These are phyloP conservation scores for Spondyliosoma cantharus DNA, from an alignment of 2,797 vertebrate species.

Conservation along the genomic window DNA sequence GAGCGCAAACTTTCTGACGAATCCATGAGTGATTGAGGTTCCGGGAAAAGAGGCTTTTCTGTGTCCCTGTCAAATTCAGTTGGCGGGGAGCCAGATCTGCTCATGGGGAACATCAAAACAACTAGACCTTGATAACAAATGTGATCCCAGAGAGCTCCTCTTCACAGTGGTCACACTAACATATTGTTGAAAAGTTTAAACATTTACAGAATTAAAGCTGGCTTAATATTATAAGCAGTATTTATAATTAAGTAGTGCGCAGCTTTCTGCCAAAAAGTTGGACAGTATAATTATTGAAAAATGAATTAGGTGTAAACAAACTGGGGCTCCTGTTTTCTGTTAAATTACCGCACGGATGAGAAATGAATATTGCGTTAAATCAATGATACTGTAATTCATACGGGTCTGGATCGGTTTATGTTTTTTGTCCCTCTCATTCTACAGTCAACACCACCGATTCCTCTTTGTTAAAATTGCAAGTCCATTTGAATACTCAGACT, in stretches of 20 bases:
- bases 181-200: background rate
- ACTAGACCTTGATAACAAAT: conserved; percentile 47
- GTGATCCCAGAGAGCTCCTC: conserved; percentile 31
- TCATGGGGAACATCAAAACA: conserved; percentile 64
- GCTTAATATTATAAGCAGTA: background rate
- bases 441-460: background rate
- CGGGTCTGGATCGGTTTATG: background rate
- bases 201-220: conserved; percentile 9
- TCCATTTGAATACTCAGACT: conserved; percentile 40
- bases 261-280: conserved; percentile 11
- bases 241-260: conserved; percentile 9
- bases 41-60: conserved; percentile 64
- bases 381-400: background rate
- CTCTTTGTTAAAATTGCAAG: conserved; percentile 6
- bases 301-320: conserved; percentile 22
- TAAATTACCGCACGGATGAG: conserved; percentile 2
- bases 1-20: conserved; percentile 59
- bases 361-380: background rate
- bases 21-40: conserved; percentile 69
- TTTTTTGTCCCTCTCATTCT: background rate
- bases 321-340: background rate
- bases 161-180: conserved; percentile 9
- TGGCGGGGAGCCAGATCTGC: conserved; percentile 48
- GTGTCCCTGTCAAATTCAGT: conserved; percentile 56
- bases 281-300: conserved; percentile 22